phyloP scores from a whole-genome alignment of 2,797 vertebrate genomes.

The Helicolenus hilgendorfi region DNA sequence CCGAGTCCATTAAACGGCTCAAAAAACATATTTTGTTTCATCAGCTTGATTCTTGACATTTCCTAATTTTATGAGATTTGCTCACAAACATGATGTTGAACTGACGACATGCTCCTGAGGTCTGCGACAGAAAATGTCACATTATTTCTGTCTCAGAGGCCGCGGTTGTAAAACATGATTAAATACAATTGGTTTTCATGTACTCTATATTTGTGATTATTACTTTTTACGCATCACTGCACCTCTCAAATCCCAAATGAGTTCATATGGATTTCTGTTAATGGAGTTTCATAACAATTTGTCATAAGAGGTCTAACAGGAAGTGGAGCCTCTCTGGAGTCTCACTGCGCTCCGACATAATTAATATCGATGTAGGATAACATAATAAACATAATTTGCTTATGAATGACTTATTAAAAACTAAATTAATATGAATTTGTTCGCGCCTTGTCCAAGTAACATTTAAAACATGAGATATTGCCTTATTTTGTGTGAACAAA shows the following conservation, averaged over 20 bases:
- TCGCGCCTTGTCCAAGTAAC: not conserved
- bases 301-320: not conserved
- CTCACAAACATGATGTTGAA: not conserved
- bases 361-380: not conserved
- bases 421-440: not conserved
- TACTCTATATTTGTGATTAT: not conserved
- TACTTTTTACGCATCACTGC: not conserved
- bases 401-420: not conserved
- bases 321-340: not conserved
- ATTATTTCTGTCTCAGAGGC: not conserved
- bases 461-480: not conserved
- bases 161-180: not conserved
- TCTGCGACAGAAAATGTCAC: not conserved
- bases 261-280: not conserved
- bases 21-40: not conserved
- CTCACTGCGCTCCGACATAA: not conserved
- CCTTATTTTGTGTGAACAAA: too few species aligned
- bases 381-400: not conserved
- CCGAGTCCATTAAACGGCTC: too few species aligned
- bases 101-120: not conserved
- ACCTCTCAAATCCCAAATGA: not conserved
- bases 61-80: not conserved
- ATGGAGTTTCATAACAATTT: conserved; percentile 1
- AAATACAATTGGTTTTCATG: not conserved
- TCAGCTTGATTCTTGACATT: not conserved